phyloP scores from a whole-genome alignment of 2,888 invertebrate species.

The Cryptocephalus moraei region DNA sequence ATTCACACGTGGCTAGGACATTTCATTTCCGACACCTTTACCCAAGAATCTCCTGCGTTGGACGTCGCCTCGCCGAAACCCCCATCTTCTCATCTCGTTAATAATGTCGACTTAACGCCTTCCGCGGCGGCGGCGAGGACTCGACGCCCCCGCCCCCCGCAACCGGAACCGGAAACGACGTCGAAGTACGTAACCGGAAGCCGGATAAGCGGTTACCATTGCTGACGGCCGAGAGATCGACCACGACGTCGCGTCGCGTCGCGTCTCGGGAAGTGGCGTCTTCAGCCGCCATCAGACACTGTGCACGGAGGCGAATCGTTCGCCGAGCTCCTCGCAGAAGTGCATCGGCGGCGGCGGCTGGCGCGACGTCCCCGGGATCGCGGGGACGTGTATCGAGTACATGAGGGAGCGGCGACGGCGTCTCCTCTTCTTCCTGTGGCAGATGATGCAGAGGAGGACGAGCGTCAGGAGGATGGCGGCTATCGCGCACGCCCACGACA shows the following conservation, averaged over 20 bases:
- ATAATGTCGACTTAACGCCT: no score
- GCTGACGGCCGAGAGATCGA: constrained; percentile 28
- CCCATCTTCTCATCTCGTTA: no score
- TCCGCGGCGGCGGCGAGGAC: no score
- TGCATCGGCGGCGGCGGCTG: constrained; percentile 38
- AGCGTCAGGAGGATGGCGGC: constrained; percentile 40
- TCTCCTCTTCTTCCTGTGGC: constrained; percentile 42
- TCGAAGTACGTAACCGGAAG: not conserved
- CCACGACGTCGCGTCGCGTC: constrained; percentile 16
- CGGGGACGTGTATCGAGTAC: constrained; percentile 33
- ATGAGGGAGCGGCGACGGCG: constrained; percentile 40
- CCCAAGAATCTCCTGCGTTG: no score
- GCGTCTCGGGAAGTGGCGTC: constrained; percentile 20
- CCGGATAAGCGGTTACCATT: constrained; percentile 15
- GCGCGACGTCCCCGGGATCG: constrained; percentile 32
- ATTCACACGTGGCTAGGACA: no score
- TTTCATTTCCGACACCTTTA: no score
- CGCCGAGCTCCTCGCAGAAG: constrained; percentile 46
- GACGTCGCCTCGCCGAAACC: no score
- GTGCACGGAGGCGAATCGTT: constrained; percentile 46
- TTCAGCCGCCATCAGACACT: constrained; percentile 43
- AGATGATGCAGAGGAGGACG: constrained; percentile 41
- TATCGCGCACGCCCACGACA: constrained; percentile 32
- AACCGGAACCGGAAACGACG: not conserved
- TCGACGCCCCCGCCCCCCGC: not conserved